These are phyloP conservation scores for Poecilia velifera DNA, from an alignment of 2,797 vertebrate genomes.

Conservation along the genomic window DNA sequence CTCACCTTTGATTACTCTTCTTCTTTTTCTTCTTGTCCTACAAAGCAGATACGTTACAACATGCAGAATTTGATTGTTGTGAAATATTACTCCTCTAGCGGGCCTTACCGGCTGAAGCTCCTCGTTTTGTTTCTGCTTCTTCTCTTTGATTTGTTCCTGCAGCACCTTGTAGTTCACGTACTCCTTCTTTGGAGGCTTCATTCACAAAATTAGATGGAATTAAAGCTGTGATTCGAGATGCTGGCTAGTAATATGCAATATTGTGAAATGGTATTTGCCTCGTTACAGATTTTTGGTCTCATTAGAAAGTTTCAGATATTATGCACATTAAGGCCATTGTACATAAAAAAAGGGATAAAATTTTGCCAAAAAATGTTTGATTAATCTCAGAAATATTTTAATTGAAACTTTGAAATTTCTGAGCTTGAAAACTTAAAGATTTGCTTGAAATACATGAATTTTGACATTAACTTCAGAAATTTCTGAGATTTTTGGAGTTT, in stretches of 20 bases:
- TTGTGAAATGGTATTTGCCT: not conserved
- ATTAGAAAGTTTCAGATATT: not conserved
- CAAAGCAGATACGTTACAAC: constrained; percentile 5
- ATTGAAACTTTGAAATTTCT: not conserved
- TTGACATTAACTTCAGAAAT: too few species aligned
- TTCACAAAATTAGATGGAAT: not conserved
- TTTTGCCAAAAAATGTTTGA: not conserved
- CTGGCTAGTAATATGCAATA: not conserved
- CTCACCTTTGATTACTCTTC: constrained; percentile 82
- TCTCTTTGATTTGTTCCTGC: constrained; percentile 87
- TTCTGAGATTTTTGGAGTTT: too few species aligned
- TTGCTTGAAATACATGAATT: too few species aligned
- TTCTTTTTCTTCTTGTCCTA: constrained; percentile 85
- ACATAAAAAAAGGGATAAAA: too few species aligned
- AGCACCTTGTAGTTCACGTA: constrained; percentile 90
- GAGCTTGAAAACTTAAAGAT: too few species aligned
- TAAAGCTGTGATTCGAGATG: not conserved
- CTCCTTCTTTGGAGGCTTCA: constrained; percentile 88
- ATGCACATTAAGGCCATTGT: too few species aligned
- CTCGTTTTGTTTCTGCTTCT: constrained; percentile 78
- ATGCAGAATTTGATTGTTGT: not conserved
- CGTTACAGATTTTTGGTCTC: not conserved
- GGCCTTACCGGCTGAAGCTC: constrained; percentile 79
- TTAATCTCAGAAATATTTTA: not conserved
- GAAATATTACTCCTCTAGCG: not conserved